Percentiles rank a stretch among this genome's conserved stretches.
Conservation (phyloP, 2,113 vertebrate genomes). For the Zapus hudsonius region DNA sequence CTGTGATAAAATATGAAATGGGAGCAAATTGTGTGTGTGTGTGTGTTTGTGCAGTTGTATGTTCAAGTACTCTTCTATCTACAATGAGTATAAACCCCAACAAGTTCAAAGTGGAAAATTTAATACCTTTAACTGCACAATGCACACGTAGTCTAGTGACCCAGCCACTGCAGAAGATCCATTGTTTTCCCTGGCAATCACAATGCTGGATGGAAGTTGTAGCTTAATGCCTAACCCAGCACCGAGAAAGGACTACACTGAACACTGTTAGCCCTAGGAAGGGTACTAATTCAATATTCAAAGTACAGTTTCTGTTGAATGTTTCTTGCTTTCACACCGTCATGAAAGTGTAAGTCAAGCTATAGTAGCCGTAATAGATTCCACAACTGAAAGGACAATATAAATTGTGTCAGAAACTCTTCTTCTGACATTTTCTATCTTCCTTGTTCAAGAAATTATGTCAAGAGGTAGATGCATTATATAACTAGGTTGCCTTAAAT, state of each 20-base stretch:
- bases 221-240: neutral
- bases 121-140: neutral
- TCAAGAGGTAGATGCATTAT: neutral
- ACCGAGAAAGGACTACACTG: neutral
- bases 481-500: neutral
- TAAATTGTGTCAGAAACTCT: slow-evolving; percentile 15
- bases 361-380: neutral
- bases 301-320: neutral
- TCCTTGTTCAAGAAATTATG: neutral
- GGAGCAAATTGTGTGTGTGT: neutral
- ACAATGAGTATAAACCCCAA: neutral
- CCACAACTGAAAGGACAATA: neutral
- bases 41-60: neutral
- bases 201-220: neutral
- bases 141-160: too few species aligned
- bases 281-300: neutral
- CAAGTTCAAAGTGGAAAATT: neutral
- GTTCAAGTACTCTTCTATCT: neutral
- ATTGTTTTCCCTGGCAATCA: neutral
- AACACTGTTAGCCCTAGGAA: neutral
- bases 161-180: neutral
- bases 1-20: neutral
- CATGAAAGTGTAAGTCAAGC: neutral
- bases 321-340: neutral
- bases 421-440: neutral